Conservation (phyloP, 64 coral and sea anemone species). For the Stichodactyla helianthus region DNA sequence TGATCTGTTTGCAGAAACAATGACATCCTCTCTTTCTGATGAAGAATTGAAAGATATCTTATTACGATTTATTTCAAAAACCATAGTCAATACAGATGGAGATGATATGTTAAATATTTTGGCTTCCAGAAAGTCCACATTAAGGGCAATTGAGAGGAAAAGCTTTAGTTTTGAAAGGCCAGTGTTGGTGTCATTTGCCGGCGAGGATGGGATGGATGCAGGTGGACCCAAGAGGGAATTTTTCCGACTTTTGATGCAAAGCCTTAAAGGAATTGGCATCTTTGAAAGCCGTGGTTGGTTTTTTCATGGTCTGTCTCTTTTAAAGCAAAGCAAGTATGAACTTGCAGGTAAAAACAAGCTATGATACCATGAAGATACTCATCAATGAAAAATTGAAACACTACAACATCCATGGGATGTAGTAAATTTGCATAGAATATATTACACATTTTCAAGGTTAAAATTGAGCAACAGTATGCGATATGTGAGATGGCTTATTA, state of each 20-base stretch:
- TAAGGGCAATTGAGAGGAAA: constrained; percentile 36
- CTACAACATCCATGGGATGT: too few relatives aligned
- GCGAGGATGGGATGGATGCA: background rate
- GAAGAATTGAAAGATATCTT: constrained; percentile 25
- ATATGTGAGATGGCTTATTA: too few relatives aligned
- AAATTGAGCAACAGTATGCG: too few relatives aligned
- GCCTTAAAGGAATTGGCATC: constrained; percentile 26
- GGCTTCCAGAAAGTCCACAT: constrained; percentile 33
- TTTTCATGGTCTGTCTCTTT: constrained; percentile 16
- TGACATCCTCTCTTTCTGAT: constrained; percentile 8
- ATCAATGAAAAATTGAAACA: too few relatives aligned
- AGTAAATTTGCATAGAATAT: too few relatives aligned
- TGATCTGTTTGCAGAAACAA: constrained; percentile 17
- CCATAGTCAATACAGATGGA: constrained; percentile 4
- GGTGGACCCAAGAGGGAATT: constrained; percentile 23
- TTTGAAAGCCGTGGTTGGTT: constrained; percentile 30
- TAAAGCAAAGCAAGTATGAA: constrained; percentile 34
- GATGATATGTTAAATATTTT: constrained; percentile 25
- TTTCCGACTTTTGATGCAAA: constrained; percentile 34
- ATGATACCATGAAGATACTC: background rate
- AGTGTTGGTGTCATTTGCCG: constrained; percentile 13
- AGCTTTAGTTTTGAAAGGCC: constrained; percentile 33
- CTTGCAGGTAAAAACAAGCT: constrained; percentile 12
- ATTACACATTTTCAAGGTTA: too few relatives aligned
- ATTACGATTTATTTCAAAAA: constrained; percentile 22